Evolutionary conservation across 2,113 vertebrate genomes (phyloP).

Genomic region (Oreotrochilus melanogaster): DNA sequence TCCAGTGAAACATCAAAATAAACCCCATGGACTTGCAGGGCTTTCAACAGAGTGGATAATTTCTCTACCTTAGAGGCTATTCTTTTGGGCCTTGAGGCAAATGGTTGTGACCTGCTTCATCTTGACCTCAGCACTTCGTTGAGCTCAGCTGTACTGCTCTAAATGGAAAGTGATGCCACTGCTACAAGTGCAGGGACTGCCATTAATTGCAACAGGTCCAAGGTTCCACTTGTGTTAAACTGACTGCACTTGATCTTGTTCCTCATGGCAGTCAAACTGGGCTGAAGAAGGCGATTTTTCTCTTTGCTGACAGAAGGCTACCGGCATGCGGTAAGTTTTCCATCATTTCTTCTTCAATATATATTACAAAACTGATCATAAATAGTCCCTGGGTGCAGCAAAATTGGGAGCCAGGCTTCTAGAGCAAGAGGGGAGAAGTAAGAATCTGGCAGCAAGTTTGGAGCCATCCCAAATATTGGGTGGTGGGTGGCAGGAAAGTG

Average conservation of each 20-base stretch:
- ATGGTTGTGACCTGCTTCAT: background rate
- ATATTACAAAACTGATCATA: slow-evolving; percentile 40
- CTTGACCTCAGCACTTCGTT: background rate
- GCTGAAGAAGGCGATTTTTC: background rate
- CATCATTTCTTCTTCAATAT: slow-evolving; percentile 24
- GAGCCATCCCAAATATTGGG: slow-evolving; percentile 68
- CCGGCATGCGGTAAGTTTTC: background rate
- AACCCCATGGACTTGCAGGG: background rate
- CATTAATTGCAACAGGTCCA: background rate
- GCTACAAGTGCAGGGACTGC: background rate
- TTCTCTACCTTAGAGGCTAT: background rate
- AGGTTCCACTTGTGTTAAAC: background rate
- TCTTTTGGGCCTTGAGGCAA: background rate
- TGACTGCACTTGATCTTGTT: background rate
- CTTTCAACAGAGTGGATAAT: background rate
- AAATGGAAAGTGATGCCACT: background rate
- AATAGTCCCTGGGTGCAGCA: slow-evolving; percentile 61
- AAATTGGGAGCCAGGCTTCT: slow-evolving; percentile 60
- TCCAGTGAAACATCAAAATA: background rate
- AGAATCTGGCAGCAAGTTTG: slow-evolving; percentile 62
- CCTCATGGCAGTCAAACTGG: background rate
- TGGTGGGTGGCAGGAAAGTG: slow-evolving; percentile 61
- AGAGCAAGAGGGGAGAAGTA: slow-evolving; percentile 57
- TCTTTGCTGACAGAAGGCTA: background rate
- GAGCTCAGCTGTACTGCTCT: background rate